phyloP scores from a whole-genome alignment of 2,888 invertebrate genomes.

The Crossocerus cetratus region DNA sequence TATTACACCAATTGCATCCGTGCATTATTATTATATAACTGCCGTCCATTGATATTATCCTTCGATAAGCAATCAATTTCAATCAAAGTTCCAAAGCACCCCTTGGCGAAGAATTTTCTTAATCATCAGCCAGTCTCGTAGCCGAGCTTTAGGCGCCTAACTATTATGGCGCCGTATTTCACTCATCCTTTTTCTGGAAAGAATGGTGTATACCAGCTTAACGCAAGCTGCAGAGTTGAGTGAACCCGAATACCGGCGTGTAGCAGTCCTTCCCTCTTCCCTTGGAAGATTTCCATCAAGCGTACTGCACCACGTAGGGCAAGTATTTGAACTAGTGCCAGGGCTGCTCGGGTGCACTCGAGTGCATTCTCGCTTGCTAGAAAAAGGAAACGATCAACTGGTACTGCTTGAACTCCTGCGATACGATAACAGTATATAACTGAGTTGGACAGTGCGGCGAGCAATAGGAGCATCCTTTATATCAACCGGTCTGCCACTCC shows the following conservation, averaged over 20 bases:
- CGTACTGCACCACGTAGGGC: neutral
- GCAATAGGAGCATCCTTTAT: neutral
- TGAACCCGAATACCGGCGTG: no score
- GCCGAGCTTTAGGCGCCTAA: no score
- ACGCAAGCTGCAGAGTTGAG: neutral
- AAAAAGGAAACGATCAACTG: neutral
- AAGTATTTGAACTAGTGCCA: neutral
- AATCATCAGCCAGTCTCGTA: no score
- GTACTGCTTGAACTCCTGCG: slow-evolving; percentile 17
- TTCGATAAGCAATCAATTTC: slow-evolving; percentile 13
- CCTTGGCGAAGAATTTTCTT: neutral
- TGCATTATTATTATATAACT: slow-evolving; percentile 29
- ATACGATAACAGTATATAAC: slow-evolving; percentile 19
- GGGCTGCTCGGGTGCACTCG: neutral
- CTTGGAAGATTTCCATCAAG: neutral
- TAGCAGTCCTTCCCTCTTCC: neutral
- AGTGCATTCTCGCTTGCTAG: neutral
- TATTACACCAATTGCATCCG: slow-evolving; percentile 27
- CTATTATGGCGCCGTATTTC: no score
- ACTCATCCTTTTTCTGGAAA: neutral
- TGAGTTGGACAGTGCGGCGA: neutral
- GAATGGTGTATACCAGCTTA: neutral
- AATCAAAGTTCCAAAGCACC: neutral
- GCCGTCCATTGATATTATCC: slow-evolving; percentile 10
- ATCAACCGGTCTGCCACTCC: neutral